Conservation (phyloP, 2,797 vertebrate genomes). For the Tinamus major region DNA sequence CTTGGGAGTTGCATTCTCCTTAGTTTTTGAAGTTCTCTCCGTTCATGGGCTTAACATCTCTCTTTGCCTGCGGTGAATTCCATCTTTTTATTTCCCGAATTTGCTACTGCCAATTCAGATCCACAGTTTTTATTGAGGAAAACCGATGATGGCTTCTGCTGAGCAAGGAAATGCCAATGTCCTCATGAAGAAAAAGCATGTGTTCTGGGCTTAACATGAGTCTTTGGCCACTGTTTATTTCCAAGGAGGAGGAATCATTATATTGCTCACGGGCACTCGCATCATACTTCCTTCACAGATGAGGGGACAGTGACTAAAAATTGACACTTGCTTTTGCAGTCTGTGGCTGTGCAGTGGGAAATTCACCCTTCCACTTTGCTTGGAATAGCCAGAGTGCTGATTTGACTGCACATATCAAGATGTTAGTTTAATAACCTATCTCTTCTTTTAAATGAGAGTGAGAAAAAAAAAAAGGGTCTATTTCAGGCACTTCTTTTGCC, state of each 20-base stretch:
- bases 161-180: fast-evolving
- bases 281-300: background rate
- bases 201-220: background rate
- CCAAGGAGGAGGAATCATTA: background rate
- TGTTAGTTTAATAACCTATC: background rate
- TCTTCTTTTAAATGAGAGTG: background rate
- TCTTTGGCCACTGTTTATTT: background rate
- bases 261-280: background rate
- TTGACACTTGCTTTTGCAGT: background rate
- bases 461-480: fast-evolving
- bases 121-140: background rate
- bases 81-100: background rate
- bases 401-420: background rate
- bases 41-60: background rate
- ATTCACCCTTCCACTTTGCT: background rate
- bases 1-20: background rate
- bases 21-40: background rate
- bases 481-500: background rate
- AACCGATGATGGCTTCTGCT: background rate
- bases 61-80: background rate
- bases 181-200: background rate
- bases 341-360: background rate
- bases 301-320: background rate
- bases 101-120: background rate
- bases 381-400: background rate